Evolutionary conservation across 2,888 invertebrate species (phyloP).

Genomic region (Eremobia ochroleuca): DNA sequence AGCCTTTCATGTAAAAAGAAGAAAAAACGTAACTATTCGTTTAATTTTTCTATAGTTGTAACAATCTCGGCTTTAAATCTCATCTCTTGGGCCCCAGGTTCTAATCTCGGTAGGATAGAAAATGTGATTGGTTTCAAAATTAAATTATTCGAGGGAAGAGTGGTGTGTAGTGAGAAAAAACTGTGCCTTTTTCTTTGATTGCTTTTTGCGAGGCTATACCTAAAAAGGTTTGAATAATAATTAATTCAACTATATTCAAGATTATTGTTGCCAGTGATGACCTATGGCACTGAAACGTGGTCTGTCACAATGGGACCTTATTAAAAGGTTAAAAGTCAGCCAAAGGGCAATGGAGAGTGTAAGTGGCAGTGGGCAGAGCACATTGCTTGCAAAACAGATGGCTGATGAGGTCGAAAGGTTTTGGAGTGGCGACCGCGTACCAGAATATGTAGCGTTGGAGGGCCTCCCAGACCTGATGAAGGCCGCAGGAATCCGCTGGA

Average conservation of each 20-base stretch:
- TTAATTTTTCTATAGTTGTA: conserved; percentile 3
- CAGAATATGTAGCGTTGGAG: no score
- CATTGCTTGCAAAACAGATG: no score
- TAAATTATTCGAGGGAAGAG: conserved; percentile 17
- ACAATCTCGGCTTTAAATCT: conserved; percentile 23
- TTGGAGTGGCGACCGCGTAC: no score
- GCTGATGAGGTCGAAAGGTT: no score
- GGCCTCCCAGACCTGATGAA: no score
- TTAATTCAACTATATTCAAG: background rate
- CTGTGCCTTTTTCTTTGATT: conserved; percentile 19
- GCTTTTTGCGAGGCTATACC: background rate
- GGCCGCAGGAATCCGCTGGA: no score
- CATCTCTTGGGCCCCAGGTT: conserved; percentile 15
- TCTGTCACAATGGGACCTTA: no score
- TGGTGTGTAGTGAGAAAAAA: background rate
- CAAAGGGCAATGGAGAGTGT: no score
- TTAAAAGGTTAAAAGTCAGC: no score
- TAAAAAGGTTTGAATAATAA: background rate
- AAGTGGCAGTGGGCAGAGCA: no score
- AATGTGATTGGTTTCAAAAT: conserved; percentile 39
- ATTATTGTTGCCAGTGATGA: no score
- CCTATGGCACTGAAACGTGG: no score
- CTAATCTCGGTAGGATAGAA: conserved; percentile 41
- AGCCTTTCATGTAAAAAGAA: background rate
- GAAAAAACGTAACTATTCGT: background rate